Conservation (phyloP, 1,140 invertebrate species). For the Carposina sasakii region DNA sequence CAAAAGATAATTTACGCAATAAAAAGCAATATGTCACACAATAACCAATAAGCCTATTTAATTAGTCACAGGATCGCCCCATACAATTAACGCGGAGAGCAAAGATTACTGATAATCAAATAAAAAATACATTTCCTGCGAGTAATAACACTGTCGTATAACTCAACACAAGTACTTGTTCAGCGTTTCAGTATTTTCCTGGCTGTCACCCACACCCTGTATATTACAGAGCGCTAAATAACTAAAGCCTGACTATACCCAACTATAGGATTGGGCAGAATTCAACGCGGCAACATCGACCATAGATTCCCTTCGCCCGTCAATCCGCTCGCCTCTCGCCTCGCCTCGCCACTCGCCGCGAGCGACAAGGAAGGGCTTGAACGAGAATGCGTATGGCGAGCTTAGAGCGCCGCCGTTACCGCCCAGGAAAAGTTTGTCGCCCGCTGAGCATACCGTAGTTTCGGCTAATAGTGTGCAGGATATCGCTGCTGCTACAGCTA, state of each 20-base stretch:
- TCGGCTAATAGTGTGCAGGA: constrained; percentile 53
- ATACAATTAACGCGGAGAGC: too few species aligned
- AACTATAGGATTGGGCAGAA: constrained; percentile 73
- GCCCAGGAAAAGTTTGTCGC: constrained; percentile 61
- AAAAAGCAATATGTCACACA: too few species aligned
- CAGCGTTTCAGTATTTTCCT: too few species aligned
- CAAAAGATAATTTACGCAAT: too few species aligned
- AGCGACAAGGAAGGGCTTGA: constrained; percentile 32
- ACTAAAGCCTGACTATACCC: neutral
- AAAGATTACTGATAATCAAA: too few species aligned
- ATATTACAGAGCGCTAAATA: neutral
- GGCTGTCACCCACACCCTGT: too few species aligned
- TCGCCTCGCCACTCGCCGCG: constrained; percentile 62
- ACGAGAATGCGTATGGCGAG: constrained; percentile 66
- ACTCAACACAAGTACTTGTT: too few species aligned
- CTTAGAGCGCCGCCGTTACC: constrained; percentile 62
- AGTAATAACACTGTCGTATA: too few species aligned
- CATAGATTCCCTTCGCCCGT: constrained; percentile 69
- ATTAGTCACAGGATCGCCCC: too few species aligned
- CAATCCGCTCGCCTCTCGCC: constrained; percentile 38
- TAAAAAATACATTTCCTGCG: too few species aligned
- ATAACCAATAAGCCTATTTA: too few species aligned
- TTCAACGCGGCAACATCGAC: constrained; percentile 77
- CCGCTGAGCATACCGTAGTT: constrained; percentile 44
- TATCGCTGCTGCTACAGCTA: constrained; percentile 38